Percentiles rank a stretch among this genome's conserved stretches.
Conservation (phyloP, 2,888 invertebrate genomes). For the Lasioglossum pauxillum region DNA sequence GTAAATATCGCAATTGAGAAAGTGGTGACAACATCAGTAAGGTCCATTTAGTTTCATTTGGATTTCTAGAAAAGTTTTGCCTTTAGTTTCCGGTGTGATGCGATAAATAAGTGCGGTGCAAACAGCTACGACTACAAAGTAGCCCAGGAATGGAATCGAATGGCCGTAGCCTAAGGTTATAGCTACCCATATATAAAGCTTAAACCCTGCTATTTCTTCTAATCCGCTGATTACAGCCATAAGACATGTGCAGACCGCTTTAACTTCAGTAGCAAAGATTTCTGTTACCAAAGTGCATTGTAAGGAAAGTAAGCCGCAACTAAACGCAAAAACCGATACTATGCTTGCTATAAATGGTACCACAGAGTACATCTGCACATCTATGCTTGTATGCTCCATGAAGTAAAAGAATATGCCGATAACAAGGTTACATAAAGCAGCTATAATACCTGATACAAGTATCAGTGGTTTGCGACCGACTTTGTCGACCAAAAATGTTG, state of each 20-base stretch:
- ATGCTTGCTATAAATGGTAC: conserved; percentile 67
- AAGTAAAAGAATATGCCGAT: conserved; percentile 71
- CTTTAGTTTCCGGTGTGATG: conserved; percentile 75
- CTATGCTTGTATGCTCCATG: conserved; percentile 63
- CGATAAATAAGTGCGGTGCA: conserved; percentile 55
- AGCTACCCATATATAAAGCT: conserved; percentile 71
- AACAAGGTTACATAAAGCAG: conserved; percentile 65
- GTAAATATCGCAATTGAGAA: neutral
- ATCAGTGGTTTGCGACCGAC: no score
- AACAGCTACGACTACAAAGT: conserved; percentile 55
- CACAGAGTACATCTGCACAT: conserved; percentile 61
- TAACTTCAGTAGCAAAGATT: conserved; percentile 73
- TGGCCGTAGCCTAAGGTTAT: conserved; percentile 71
- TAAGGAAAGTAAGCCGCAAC: conserved; percentile 66
- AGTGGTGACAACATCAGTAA: neutral
- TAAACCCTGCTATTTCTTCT: conserved; percentile 51
- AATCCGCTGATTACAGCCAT: conserved; percentile 59
- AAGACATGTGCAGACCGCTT: conserved; percentile 70
- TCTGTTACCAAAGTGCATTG: conserved; percentile 73
- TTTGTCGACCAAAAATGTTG: no score
- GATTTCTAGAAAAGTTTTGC: conserved; percentile 74
- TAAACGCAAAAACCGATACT: conserved; percentile 69
- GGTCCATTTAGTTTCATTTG: conserved; percentile 67
- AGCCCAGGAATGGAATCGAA: conserved; percentile 69
- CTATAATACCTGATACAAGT: conserved; percentile 73